Evolutionary conservation across 2,797 vertebrate genomes (phyloP), one percentile per base, ranked within the genome.

Genomic region (Pangasius djambal): DNA sequence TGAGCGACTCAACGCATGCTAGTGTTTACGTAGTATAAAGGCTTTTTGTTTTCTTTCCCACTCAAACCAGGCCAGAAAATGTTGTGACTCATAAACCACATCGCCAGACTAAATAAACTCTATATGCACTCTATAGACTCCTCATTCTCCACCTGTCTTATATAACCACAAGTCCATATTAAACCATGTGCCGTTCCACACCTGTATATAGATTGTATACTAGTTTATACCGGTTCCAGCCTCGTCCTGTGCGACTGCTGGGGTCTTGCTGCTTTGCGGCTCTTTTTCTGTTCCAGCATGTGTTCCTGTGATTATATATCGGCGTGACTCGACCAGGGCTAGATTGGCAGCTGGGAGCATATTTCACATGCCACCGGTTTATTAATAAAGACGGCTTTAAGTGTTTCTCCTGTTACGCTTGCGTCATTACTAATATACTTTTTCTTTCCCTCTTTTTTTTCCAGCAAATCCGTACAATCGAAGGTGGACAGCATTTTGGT

Each of bases 401-500:
- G 90, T 92, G 89, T 92, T 93, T 37, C 93, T 96, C 93, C 87
- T 91, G 92, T 96, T 96, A 94, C 94, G 92, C 87, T 82, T 55
- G 91, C 91, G 79, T 93, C 48, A 92, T 91, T 93, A 91, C 92
- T 96, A 92, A 96, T 94, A 93, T 91, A 90, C 94, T 84, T 91
- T 95, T 91, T 93, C 90, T 89, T 69, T 88, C 10, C 78, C 34
- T 82, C 44, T 84, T 72, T 74, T 86, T 89, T 85, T 94, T 74
- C 3, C 96, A 99, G 99, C 96, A 99, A 99, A 99, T 98, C 98
- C 92, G 98, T 99, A 96, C 98, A 99, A 95, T 98, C 97, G 93
- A 99, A 98, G 96, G 98, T 99, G 96, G 99, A 99, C 95, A 97
- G 96, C 96, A 99, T 99, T 95, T 96, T 99, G 98, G 99, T 99